Evolutionary conservation across 2,797 vertebrate genomes (phyloP), one percentile per base, ranked within the genome.

Genomic region (Sternotherus odoratus): DNA sequence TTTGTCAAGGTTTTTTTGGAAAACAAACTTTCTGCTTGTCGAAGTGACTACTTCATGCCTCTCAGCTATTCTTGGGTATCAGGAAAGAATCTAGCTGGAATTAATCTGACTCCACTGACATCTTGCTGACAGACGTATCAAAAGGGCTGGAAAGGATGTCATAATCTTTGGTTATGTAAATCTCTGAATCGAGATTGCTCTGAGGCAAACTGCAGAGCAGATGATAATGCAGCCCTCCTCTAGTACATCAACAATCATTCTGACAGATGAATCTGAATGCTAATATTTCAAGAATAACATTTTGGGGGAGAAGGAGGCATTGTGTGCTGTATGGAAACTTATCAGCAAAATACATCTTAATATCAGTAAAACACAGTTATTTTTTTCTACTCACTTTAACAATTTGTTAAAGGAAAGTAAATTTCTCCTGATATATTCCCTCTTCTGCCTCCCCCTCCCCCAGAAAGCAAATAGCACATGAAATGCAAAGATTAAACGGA

Each of bases 151-250:
- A 88, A 97, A 96, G 88, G 91, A 94, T 95, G 87, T 97, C 92
- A 94, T 96, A 97, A 96, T 97, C 97, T 97, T 97, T 96, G 94
- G 86, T 96, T 98, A 97, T 97, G 94, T 96, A 98, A 97, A 98
- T 97, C 92, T 88, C 77, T 94, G 85, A 94, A 94, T 96, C 72
- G 87, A 95, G 93, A 96, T 95, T 95, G 96, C 96, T 96, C 89
- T 93, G 87, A 96, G 97, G 93, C 92, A 97, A 93, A 97, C 87
- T 85, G 97, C 86, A 87, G 88, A 96, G 93, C 89, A 95, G 93
- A 95, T 95, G 93, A 96, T 94, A 95, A 96, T 85, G 91, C 63
- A 95, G 81, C n/a, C 96, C 53, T 95, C 88, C 91, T 85, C 53
- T 83, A 86, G 94, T 79, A 81, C 86, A 96, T 93, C 85, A 94